A percentile compares a stretch with the other conserved stretches of the same genome.
Evolutionary conservation across 2,888 invertebrate genomes (phyloP).

Genomic region (Hydroisotoma schaefferi): DNA sequence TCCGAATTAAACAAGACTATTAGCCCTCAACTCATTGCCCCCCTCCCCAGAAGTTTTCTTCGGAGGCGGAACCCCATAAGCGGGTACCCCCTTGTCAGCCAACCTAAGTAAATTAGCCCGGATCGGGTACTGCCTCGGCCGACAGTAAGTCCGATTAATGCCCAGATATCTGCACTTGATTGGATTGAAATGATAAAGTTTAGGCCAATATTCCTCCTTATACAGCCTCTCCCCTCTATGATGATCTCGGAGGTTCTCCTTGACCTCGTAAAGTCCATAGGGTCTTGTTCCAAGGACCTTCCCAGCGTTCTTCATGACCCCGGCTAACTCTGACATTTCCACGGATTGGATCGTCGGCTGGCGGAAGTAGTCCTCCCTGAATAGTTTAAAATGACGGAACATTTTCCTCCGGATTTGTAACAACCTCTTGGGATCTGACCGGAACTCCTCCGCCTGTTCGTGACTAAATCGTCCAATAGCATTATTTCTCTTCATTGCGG

Average conservation of each 20-base stretch:
- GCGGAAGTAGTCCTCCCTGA: constrained; percentile 21
- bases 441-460: constrained; percentile 21
- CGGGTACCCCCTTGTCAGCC: constrained; percentile 15
- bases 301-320: constrained; percentile 17
- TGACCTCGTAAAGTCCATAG: constrained; percentile 17
- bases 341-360: constrained; percentile 22
- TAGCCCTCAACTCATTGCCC: no score
- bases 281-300: constrained; percentile 19
- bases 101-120: constrained; percentile 14
- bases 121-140: constrained; percentile 16
- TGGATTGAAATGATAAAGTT: constrained; percentile 25
- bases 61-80: constrained; percentile 15
- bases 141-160: constrained; percentile 24
- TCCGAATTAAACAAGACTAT: no score
- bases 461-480: constrained; percentile 24
- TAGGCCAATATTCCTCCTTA: constrained; percentile 33
- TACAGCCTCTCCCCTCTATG: constrained; percentile 21
- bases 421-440: constrained; percentile 19
- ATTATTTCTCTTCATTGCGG: constrained; percentile 18
- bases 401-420: constrained; percentile 16
- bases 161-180: constrained; percentile 29
- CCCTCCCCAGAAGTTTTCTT: background rate
- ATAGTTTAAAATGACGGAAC: constrained; percentile 21
- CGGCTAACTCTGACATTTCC: constrained; percentile 8
- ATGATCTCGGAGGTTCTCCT: background rate